Percentiles rank a stretch among this genome's conserved stretches.
Evolutionary conservation across 2,888 invertebrate species (phyloP).

Genomic region (Machimus rusticus): DNA sequence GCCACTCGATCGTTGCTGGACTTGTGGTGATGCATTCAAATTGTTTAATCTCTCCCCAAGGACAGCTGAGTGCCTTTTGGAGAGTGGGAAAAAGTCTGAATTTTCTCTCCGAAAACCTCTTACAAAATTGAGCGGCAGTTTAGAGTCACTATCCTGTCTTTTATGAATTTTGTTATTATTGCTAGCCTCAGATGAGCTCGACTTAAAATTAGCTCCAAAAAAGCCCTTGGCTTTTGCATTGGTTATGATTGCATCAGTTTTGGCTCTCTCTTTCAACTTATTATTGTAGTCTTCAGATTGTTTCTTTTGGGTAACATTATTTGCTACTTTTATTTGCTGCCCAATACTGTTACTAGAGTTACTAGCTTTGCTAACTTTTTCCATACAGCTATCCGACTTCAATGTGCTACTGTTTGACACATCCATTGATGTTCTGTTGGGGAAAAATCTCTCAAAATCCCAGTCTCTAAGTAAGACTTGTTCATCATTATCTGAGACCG

Average conservation of each 20-base stretch:
- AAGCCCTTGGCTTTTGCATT: slow-evolving; percentile 46
- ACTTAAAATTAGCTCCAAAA: slow-evolving; percentile 43
- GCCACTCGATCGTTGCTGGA: slow-evolving; percentile 72
- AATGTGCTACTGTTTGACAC: slow-evolving; percentile 62
- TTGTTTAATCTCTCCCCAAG: slow-evolving; percentile 62
- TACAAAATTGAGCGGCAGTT: slow-evolving; percentile 75
- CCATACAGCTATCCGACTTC: slow-evolving; percentile 58
- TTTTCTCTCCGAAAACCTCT: slow-evolving; percentile 84
- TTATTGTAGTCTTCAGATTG: slow-evolving; percentile 49
- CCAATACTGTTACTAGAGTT: slow-evolving; percentile 53
- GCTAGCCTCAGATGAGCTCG: slow-evolving; percentile 45
- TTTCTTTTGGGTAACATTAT: slow-evolving; percentile 43
- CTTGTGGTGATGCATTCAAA: slow-evolving; percentile 56
- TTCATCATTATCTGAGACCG: slow-evolving; percentile 73
- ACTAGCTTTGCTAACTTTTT: slow-evolving; percentile 58
- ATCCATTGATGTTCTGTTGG: slow-evolving; percentile 63
- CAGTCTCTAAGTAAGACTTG: slow-evolving; percentile 83
- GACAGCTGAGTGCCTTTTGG: slow-evolving; percentile 79
- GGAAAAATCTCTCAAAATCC: slow-evolving; percentile 88
- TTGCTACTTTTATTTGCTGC: slow-evolving; percentile 61
- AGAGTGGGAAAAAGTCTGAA: slow-evolving; percentile 82
- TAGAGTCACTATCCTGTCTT: slow-evolving; percentile 77
- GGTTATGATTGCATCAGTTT: slow-evolving; percentile 49
- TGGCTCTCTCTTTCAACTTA: slow-evolving; percentile 50
- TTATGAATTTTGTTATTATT: slow-evolving; percentile 68